Evolutionary conservation across 2,888 invertebrate genomes (phyloP), one percentile per base, ranked within the genome.

Genomic region (Phengaris alcon): DNA sequence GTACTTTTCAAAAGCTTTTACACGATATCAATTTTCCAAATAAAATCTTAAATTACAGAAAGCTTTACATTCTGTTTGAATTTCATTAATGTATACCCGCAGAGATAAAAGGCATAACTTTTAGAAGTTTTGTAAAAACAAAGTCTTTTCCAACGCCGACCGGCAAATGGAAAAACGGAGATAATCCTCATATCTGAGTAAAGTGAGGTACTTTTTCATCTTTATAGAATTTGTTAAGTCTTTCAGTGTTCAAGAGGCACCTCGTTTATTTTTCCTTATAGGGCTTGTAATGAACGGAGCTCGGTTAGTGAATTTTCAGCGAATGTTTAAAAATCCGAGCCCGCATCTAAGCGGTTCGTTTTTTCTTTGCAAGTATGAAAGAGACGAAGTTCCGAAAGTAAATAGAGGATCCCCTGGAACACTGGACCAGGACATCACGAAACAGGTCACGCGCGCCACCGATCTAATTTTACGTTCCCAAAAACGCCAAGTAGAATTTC

Each of bases 381-480:
- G 80, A 81, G 82, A 80, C 77, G 77, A 77, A 79, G 76, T 79
- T 79, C 76, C 79, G 81, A 83, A 85, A 85, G 84, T 85, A 84
- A 86, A 87, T 83, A 85, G 79, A 80, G 81, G 78, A 78, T 80
- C 80, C 79, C 80, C 81, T 81, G 80, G 82, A 82, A 79, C 79
- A 81, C 79, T 80, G 82, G 83, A 83, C 82, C 79, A 80, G 82
- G 83, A 83, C 82, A 87, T 89, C 84, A 85, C 82, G 82, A 89
- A 85, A 78, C 90, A 78, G 83, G 85, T 89, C 90, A 90, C 90
- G 90, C 83, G 82, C 86, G 80, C 78, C 80, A 80, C 82, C 86
- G 85, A 90, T 90, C 88, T 88, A 89, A 90, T 89, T 89, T 87
- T 87, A 85, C 85, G 85, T 85, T 83, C 85, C 87, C 88, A 84